Base-by-base conservation (phyloP, 2,888 invertebrate genomes). In the Pterostichus madidus region DNA sequence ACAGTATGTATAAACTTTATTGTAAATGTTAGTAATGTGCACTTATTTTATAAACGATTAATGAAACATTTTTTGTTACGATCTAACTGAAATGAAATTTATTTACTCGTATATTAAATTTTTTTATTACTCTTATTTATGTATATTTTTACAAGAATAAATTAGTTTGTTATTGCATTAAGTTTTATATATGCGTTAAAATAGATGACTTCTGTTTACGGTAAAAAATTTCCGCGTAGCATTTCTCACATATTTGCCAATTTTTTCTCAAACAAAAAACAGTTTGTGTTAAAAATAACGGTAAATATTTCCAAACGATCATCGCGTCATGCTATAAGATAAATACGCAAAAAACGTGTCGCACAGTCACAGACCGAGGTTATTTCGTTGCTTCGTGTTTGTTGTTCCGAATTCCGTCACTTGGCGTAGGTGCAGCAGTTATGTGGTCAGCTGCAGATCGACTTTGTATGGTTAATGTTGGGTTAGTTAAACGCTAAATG, bases 241-340 rank as follows among this genome's bases (percentile, higher is more conserved):
- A 59, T 24, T 24, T 59, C 59, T 59, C 5, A 64, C 64, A 13
- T 32, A 64, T 31, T 39, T 64, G 64, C 64, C 64, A 64, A 64
- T 32, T 64, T 31, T 39, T n/a, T 64, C 59, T n/a, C 13, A 35
- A 64, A 32, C n/a, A 64, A 64, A 64, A 64, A 59, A 59, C 24
- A 31, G 59, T 59, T 35, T 64, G 35, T 64, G 68, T 15, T 71
- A 71, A 71, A 71, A 71, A 71, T 71, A 71, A 44, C 68, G 13
- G 68, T 44, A 44, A 71, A 71, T 71, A 44, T 71, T 44, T 71
- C 15, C 17, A 44, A 44, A 64, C 4, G 64, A 71, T 39, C 44
- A 10, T 32, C 64, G 64, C 35, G 11, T 64, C 32, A 56, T 11
- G 32, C n/a, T 35, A 64, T 32, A n/a, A 71, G 44, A 71, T 44